These are phyloP conservation scores for Bovichtus variegatus DNA, from an alignment of 2,797 vertebrate genomes.

Conservation along the genomic window DNA sequence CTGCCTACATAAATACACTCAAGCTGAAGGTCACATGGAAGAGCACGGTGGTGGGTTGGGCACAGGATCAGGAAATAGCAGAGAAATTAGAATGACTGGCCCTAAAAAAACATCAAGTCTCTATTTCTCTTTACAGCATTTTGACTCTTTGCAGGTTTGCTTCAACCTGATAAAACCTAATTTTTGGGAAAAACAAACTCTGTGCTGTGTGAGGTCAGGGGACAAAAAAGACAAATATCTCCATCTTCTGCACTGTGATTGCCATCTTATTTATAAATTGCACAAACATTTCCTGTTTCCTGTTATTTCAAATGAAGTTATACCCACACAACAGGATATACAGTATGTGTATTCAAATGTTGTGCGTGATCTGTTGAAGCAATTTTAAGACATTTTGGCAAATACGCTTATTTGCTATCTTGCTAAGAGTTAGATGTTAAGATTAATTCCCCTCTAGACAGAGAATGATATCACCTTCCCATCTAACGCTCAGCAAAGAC, in stretches of 20 bases:
- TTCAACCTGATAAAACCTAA: not conserved
- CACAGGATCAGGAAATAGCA: slow-evolving; percentile 45
- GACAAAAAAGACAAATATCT: not conserved
- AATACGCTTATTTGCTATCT: not conserved
- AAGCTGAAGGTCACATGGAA: slow-evolving; percentile 57
- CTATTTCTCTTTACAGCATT: not conserved
- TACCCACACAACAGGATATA: not conserved
- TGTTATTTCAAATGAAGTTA: slow-evolving; percentile 2
- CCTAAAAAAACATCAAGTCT: slow-evolving; percentile 16
- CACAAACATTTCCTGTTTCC: slow-evolving; percentile 54
- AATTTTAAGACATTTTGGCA: not conserved
- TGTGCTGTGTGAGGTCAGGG: not conserved
- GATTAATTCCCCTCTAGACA: not conserved
- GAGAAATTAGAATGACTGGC: slow-evolving; percentile 28
- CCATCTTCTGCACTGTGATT: slow-evolving; percentile 25
- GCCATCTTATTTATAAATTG: slow-evolving; percentile 37
- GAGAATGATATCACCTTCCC: not conserved
- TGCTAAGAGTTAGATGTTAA: not conserved
- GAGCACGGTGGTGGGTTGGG: slow-evolving; percentile 23
- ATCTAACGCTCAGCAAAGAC: not conserved
- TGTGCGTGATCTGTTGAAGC: not conserved
- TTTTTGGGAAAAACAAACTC: not conserved
- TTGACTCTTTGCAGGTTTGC: not conserved
- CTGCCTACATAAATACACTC: slow-evolving; percentile 49
- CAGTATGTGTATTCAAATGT: not conserved